These are phyloP conservation scores for Eretmocerus hayati DNA, from an alignment of 2,888 invertebrate genomes.

Conservation along the genomic window DNA sequence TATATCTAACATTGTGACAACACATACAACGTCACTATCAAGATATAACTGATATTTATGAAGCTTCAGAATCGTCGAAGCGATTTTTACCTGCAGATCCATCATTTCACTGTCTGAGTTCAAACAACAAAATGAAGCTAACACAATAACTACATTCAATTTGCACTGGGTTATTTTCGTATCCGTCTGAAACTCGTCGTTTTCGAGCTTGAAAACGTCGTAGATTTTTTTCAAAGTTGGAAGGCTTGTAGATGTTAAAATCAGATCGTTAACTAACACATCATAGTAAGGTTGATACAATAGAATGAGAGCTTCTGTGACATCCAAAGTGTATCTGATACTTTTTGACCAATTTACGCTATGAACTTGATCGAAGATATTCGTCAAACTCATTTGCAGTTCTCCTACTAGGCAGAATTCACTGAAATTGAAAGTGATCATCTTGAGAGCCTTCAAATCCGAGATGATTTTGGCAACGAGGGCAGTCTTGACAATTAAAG, in stretches of 20 bases:
- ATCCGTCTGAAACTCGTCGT: conserved; percentile 10
- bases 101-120: conserved; percentile 23
- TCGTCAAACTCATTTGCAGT: conserved; percentile 25
- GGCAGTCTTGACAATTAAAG: conserved; percentile 28
- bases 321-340: conserved; percentile 18
- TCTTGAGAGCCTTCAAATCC: conserved; percentile 29
- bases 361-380: conserved; percentile 22
- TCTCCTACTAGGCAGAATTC: conserved; percentile 18
- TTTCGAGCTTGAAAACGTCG: conserved; percentile 11
- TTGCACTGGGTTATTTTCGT: conserved; percentile 18
- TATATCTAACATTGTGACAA: conserved; percentile 39
- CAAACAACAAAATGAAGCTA: conserved; percentile 33
- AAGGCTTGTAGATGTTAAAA: conserved; percentile 28
- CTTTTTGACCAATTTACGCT: conserved; percentile 21
- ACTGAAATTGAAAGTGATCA: conserved; percentile 24
- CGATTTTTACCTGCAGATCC: conserved; percentile 27
- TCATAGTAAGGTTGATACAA: conserved; percentile 30
- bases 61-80: conserved; percentile 32
- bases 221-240: conserved; percentile 25
- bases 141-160: conserved; percentile 29
- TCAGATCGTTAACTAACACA: conserved; percentile 24
- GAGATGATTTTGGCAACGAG: conserved; percentile 32
- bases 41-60: conserved; percentile 28
- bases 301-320: conserved; percentile 28
- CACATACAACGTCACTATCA: conserved; percentile 32